phyloP scores from a whole-genome alignment of 2,797 vertebrate genomes.

The Anolis apletophallus region DNA sequence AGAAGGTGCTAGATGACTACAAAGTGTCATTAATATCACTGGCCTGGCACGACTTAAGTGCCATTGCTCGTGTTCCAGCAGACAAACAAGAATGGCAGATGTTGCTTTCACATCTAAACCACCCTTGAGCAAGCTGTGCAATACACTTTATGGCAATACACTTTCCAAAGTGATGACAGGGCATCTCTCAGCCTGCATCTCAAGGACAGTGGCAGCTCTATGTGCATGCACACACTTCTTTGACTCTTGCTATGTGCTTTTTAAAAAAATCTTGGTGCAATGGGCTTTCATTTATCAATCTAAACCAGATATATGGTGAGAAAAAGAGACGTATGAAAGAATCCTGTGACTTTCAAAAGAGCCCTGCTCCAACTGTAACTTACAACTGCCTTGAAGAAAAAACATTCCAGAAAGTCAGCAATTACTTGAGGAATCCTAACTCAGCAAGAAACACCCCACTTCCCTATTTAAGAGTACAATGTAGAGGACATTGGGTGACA shows the following conservation, averaged over 20 bases:
- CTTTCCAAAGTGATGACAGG: slow-evolving; percentile 9
- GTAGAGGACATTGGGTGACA: not conserved
- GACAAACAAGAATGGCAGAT: slow-evolving; percentile 50
- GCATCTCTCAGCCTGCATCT: not conserved
- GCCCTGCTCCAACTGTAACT: not conserved
- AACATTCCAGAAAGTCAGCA: not conserved
- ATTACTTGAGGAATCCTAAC: not conserved
- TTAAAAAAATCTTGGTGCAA: not conserved
- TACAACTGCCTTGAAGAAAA: not conserved
- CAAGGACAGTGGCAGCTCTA: slow-evolving; percentile 7
- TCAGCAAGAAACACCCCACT: slow-evolving; percentile 4
- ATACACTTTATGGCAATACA: not conserved
- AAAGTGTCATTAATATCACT: slow-evolving; percentile 31
- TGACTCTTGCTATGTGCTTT: fast-evolving
- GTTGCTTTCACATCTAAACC: slow-evolving; percentile 27
- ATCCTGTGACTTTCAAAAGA: not conserved
- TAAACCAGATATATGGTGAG: slow-evolving; percentile 23
- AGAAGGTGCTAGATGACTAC: slow-evolving; percentile 16
- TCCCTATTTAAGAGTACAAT: fast-evolving
- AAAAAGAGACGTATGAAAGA: slow-evolving; percentile 14
- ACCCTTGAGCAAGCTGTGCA: slow-evolving; percentile 21
- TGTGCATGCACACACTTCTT: not conserved
- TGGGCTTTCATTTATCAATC: not conserved
- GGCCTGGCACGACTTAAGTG: not conserved
- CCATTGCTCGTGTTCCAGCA: slow-evolving; percentile 18